Evolutionary conservation across 37 sponge, comb jelly and placozoan genomes (phyloP).

Genomic region (Hexactinellida sp.): DNA sequence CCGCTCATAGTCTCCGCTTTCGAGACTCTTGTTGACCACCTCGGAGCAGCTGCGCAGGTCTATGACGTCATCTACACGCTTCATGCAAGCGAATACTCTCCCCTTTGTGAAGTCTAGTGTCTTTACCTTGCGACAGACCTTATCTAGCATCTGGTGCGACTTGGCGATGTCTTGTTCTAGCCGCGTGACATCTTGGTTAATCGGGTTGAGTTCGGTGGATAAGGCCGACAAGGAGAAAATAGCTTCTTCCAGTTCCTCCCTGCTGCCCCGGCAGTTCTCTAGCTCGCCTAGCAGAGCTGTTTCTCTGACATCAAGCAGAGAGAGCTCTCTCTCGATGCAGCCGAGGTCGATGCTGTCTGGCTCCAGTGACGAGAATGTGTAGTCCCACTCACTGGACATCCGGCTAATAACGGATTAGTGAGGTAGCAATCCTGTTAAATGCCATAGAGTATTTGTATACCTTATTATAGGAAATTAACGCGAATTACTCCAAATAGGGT

Average conservation of each 20-base stretch:
- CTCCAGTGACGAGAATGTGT: not conserved
- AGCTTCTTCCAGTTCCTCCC: not conserved
- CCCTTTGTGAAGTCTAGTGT: slow-evolving; percentile 28
- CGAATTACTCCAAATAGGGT: too few relatives aligned
- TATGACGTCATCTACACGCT: slow-evolving; percentile 84
- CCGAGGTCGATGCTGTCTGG: not conserved
- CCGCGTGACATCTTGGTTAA: not conserved
- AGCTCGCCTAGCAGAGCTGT: not conserved
- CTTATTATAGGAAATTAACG: too few relatives aligned
- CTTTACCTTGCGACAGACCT: not conserved
- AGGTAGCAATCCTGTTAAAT: too few relatives aligned
- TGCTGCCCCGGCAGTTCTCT: not conserved
- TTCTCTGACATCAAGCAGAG: not conserved
- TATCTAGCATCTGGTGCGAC: not conserved
- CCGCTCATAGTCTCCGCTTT: slow-evolving; percentile 19
- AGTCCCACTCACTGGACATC: slow-evolving; percentile 1
- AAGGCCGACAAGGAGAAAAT: not conserved
- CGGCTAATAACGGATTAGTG: too few relatives aligned
- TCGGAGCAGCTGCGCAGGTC: slow-evolving; percentile 29
- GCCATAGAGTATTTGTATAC: too few relatives aligned
- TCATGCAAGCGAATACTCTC: slow-evolving; percentile 61
- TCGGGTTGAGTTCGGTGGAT: not conserved
- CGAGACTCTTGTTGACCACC: slow-evolving; percentile 10
- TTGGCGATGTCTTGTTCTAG: not conserved
- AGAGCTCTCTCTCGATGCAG: not conserved